Base-by-base conservation (phyloP, 2,113 vertebrate genomes). In the Prunella himalayana region DNA sequence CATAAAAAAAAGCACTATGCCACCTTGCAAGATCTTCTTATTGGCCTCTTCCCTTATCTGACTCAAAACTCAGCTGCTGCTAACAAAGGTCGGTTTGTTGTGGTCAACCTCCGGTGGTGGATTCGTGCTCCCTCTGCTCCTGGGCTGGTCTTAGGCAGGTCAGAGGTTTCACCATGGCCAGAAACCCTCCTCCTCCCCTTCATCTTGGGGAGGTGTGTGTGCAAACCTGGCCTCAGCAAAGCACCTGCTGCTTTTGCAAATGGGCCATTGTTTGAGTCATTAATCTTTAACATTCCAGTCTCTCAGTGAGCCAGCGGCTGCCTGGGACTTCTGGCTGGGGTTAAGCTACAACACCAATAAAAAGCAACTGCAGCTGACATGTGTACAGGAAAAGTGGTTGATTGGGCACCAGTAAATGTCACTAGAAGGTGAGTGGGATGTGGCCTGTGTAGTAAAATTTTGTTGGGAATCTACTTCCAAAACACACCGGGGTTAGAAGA, bases 91-190 rank as follows among this genome's bases (percentile, higher is more conserved):
- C 0, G 0, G 9, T 73, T 39, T 75, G 61, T 25, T 6, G 6
- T 22, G 39, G 39, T 22, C 61, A 66, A 1, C 15, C 28, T 53
- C 53, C 0, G 0, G 16, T 9, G 33, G 23, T 18, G 41, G 28
- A 9, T 60, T 24, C 1, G 10, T 10, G 0, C 24, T 7, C 5
- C 5, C 10, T 18, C 24, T 60, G 50, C 28, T 15, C 28, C 45
- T 25, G 39, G 45, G 39, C 33, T 53, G 45, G 4, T 75, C 45
- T 35, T 21, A 18, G 0, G 2, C 53, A 68, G 24, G 24, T 24
- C 69, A 60, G 60, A 28, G 33, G 33, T 45, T 37, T 81, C 18
- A 35, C 27, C 66, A 65, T 0, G 1, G 37, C 86, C 66, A 33
- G 31, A 65, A 56, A 28, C 15, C 9, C 7, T 80, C 37, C 50